A percentile compares a stretch with the other conserved stretches of the same genome.
phyloP scores from a whole-genome alignment of 2,888 invertebrate species.

The Buathra laborator region DNA sequence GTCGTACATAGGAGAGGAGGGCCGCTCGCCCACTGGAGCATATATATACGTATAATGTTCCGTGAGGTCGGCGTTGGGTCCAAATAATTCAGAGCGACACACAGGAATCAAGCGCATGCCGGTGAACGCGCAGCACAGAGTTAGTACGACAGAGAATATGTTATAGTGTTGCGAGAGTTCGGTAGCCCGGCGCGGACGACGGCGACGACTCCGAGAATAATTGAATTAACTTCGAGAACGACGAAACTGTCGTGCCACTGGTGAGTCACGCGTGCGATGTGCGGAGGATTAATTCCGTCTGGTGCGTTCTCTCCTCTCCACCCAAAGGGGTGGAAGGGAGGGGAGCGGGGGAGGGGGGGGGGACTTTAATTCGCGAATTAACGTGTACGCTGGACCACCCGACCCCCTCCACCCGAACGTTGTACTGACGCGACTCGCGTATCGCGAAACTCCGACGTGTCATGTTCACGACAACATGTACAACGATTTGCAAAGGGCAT shows the following conservation, averaged over 20 bases:
- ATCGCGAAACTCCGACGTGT: constrained; percentile 11
- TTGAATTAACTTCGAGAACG: constrained; percentile 74
- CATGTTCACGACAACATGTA: constrained; percentile 24
- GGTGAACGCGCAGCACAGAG: constrained; percentile 24
- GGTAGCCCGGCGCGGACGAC: constrained; percentile 25
- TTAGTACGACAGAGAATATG: constrained; percentile 31
- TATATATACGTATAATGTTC: constrained; percentile 37
- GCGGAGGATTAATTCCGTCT: constrained; percentile 73
- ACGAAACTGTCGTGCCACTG: constrained; percentile 70
- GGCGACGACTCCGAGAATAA: constrained; percentile 69
- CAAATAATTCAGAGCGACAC: constrained; percentile 62
- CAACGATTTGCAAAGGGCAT: constrained; percentile 28
- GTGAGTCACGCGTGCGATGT: constrained; percentile 64
- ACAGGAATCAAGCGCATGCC: constrained; percentile 48
- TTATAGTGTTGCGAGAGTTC: constrained; percentile 45
- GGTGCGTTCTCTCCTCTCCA: constrained; percentile 58
- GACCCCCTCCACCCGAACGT: constrained; percentile 28
- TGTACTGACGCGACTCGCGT: constrained; percentile 7
- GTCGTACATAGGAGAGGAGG: not conserved
- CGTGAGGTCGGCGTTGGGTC: constrained; percentile 39
- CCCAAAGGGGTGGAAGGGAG: not conserved
- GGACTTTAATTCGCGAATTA: constrained; percentile 73
- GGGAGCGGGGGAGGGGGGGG: too few species aligned
- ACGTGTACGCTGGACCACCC: constrained; percentile 58
- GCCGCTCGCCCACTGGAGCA: not conserved